Base-by-base conservation (phyloP, 1,140 invertebrate genomes). In the Triops longicaudatus region DNA sequence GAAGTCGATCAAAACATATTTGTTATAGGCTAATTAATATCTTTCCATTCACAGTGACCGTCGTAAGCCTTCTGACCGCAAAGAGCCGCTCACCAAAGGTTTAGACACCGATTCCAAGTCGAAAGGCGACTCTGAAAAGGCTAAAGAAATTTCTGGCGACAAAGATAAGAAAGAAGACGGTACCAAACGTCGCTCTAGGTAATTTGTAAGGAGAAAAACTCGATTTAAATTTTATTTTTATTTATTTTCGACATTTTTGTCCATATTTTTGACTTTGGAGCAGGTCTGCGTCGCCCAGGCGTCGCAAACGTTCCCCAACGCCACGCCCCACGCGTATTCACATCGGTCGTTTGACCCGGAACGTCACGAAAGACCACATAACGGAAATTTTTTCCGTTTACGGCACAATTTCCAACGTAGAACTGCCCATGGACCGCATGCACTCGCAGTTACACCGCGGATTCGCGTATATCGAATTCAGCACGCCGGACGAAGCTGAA, bases 401-500 rank as follows among this genome's bases (percentile, higher is more conserved):
- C 85, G 97, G 97, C 26, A 88, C 88, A 63, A 90, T 99, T 1
- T 97, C 96, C 84, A 87, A 89, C 82, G 90, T 98, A 0, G 96
- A 98, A 81, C 93, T 98, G 81, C 92, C 93, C 0, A 87, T 89
- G 76, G 96, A 99, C 81, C 89, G 95, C 78, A 86, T 92, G 50
- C 95, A 98, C 85, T 88, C 91, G 0, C 90, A 93, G 82, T 88
- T 95, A 79, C 92, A 93, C 27, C 88, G 92, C 31, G 95, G 96
- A 17, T 95, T 95, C 86, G 95, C 94, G 9, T 98, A 98, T 84
- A 91, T 99, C 9, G 97, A 99, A 82, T 99, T 93, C 85, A 91
- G 91, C 80, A 97, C 90, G 78, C 86, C 94, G 1, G 96, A 98
- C 81, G 96, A 98, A 85, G 97, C 97, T 42, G 96, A 98, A 85